Evolutionary conservation across 1,140 invertebrate species (phyloP), one percentile per base, ranked within the genome.

Genomic region (Olivierus martensii): DNA sequence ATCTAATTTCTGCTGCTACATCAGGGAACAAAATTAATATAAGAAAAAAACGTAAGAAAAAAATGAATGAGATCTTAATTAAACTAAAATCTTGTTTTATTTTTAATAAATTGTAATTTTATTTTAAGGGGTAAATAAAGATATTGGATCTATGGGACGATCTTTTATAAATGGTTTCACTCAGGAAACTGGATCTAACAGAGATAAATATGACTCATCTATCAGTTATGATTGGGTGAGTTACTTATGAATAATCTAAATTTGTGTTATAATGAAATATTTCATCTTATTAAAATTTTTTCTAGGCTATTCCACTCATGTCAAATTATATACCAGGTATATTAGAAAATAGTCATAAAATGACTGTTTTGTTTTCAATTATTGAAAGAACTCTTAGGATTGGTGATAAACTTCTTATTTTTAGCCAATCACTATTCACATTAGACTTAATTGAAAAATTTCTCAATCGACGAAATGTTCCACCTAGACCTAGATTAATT

Each of bases 391-490:
- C 87, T 57, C 80, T 95, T 35, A 71, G 74, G 49, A 62, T 87
- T 34, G 88, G 88, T 3, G 94, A 98, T 71, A 80, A 93, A 52
- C 74, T 98, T 18, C 74, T 99, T n/a, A 77, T 98, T 3, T 99
- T 99, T 67, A 96, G 91, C 63, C 93, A 96, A 67, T 95, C 89
- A 62, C 75, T 99, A 11, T 85, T 95, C 57, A 98, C 94, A 0
- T 71, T 99, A 41, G 89, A 94, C 77, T 74, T 97, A n/a, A 87
- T 99, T 56, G 95, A 99, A 77, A 83, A 92, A 59, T 95, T 93
- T 67, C 74, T 99, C 36, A 81, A 84, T 60, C 78, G 79, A 61
- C 81, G 79, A 61, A 75, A 77, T 58, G 80, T 94, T 57, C 87
- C 88, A 9, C 80, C 80, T 39, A 74, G 68, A 51, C 60, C 17